Percentiles rank a stretch among this genome's conserved stretches.
Evolutionary conservation across 2,888 invertebrate species (phyloP).

Genomic region (Lochmaea crataegi): DNA sequence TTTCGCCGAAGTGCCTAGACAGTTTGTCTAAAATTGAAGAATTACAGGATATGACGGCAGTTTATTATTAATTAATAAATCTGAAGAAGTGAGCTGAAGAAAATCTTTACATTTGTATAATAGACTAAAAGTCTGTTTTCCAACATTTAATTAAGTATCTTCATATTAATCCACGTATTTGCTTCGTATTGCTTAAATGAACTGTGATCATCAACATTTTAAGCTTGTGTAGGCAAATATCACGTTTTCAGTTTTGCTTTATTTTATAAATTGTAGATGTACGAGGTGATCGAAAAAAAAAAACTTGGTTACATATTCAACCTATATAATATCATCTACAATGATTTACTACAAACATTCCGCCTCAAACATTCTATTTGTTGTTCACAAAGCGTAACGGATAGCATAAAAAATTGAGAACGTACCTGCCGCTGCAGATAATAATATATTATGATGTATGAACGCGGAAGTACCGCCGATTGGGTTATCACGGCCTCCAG

Average conservation of each 20-base stretch:
- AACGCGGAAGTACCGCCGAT: constrained; percentile 43
- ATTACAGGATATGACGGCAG: too few relatives aligned
- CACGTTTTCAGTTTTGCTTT: not conserved
- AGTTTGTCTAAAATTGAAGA: too few relatives aligned
- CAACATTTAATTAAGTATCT: not conserved
- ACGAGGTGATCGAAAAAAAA: not conserved
- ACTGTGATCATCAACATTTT: not conserved
- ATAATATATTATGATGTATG: constrained; percentile 42
- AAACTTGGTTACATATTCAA: constrained; percentile 6
- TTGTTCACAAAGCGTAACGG: constrained; percentile 37
- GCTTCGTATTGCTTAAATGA: not conserved
- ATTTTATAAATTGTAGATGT: constrained; percentile 1
- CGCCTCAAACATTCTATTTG: constrained; percentile 33
- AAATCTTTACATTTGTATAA: too few relatives aligned
- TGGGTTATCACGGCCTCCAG: constrained; percentile 45
- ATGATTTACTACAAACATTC: constrained; percentile 34
- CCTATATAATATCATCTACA: constrained; percentile 29
- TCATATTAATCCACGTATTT: not conserved
- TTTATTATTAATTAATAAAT: too few relatives aligned
- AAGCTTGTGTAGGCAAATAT: constrained; percentile 3
- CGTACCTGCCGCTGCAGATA: constrained; percentile 37
- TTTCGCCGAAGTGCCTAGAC: too few relatives aligned
- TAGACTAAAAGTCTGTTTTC: too few relatives aligned
- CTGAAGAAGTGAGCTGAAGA: too few relatives aligned
- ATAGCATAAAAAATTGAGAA: constrained; percentile 38